phyloP scores from a whole-genome alignment of 2,888 invertebrate species.

The Drosophila koepferae region DNA sequence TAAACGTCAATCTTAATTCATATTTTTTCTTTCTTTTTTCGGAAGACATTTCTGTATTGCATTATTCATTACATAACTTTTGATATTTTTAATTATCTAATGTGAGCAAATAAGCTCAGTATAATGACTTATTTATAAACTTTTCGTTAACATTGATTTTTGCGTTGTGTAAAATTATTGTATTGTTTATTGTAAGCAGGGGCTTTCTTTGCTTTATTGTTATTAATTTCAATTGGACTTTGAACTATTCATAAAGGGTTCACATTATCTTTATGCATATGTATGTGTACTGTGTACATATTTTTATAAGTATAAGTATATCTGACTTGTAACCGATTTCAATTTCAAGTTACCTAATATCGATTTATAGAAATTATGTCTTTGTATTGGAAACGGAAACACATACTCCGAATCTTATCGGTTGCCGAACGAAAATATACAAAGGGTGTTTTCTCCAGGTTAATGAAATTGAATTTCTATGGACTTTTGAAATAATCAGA shows the following conservation, averaged over 20 bases:
- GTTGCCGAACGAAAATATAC: not conserved
- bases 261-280: constrained; percentile 23
- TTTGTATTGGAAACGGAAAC: not conserved
- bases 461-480: too few relatives aligned
- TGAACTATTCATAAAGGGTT: constrained; percentile 45
- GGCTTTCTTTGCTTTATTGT: constrained; percentile 38
- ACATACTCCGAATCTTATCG: too few relatives aligned
- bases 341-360: not conserved
- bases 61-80: constrained; percentile 57
- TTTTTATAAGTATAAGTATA: constrained; percentile 16
- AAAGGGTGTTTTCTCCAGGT: not conserved
- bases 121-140: constrained; percentile 53
- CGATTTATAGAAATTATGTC: not conserved
- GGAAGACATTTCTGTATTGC: constrained; percentile 71
- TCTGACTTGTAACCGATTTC: constrained; percentile 8
- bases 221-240: constrained; percentile 49
- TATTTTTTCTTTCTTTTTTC: constrained; percentile 42
- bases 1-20: constrained; percentile 43
- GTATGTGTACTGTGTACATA: not conserved
- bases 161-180: constrained; percentile 59
- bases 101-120: constrained; percentile 65
- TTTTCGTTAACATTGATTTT: constrained; percentile 58
- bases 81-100: constrained; percentile 56
- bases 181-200: constrained; percentile 34
- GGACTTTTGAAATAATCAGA: too few relatives aligned